Conservation (phyloP, 2,888 invertebrate genomes). For the Uropetala carovei region DNA sequence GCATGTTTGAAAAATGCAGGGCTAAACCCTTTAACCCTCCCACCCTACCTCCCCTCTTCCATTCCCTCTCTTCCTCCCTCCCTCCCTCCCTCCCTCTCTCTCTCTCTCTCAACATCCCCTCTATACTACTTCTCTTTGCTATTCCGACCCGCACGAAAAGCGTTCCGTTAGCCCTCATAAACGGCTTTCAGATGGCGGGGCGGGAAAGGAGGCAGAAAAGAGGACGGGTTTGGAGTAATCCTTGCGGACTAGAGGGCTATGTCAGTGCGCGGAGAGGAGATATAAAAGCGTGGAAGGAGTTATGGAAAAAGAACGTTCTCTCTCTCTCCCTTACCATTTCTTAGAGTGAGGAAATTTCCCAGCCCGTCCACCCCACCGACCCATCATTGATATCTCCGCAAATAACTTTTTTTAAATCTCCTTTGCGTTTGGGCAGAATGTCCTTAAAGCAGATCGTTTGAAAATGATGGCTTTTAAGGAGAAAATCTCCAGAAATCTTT, state of each 20-base stretch:
- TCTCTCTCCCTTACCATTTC: background rate
- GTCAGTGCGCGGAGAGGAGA: background rate
- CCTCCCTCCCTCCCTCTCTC: background rate
- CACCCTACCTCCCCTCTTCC: background rate
- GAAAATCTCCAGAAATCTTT: no score
- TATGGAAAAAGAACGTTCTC: background rate
- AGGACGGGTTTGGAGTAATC: background rate
- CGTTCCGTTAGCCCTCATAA: background rate
- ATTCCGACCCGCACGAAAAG: background rate
- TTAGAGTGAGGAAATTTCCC: background rate
- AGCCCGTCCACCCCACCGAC: background rate
- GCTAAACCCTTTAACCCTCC: conserved; percentile 31
- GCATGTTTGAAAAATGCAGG: conserved; percentile 21
- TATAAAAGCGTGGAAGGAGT: background rate
- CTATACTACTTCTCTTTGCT: background rate
- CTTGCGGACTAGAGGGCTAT: background rate
- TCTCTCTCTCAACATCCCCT: background rate
- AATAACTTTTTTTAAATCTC: background rate
- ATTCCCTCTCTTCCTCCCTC: background rate
- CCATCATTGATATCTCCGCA: background rate
- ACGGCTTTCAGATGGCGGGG: background rate
- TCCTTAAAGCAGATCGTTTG: no score
- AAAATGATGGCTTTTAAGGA: no score
- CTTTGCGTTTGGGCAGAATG: background rate
- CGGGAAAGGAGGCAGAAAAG: background rate